Evolutionary conservation across 2,888 invertebrate species (phyloP).

Genomic region (Acanthacorydalis orientalis): DNA sequence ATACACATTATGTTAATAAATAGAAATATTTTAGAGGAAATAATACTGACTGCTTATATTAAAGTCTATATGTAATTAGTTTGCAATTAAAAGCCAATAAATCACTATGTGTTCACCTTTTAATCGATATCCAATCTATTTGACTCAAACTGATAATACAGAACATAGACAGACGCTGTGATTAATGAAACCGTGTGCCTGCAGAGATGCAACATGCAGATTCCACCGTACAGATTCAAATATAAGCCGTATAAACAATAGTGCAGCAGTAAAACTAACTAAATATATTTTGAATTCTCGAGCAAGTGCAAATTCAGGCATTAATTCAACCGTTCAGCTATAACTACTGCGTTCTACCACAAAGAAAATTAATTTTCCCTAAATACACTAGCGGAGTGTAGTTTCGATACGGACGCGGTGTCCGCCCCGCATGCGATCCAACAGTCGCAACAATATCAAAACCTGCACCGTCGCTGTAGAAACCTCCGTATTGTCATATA

Average conservation of each 20-base stretch:
- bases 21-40: too few species aligned
- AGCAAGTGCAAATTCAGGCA: neutral
- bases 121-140: too few species aligned
- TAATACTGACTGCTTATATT: too few species aligned
- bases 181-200: too few species aligned
- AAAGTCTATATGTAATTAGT: too few species aligned
- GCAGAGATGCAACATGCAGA: too few species aligned
- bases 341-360: conserved; percentile 2
- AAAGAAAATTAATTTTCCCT: conserved; percentile 4
- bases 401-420: neutral
- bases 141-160: too few species aligned
- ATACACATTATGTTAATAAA: too few species aligned
- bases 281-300: neutral
- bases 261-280: neutral
- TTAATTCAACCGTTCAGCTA: neutral
- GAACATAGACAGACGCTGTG: too few species aligned
- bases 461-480: neutral
- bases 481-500: conserved; percentile 1
- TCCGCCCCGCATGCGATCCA: neutral
- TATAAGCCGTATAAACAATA: neutral
- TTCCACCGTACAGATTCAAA: neutral
- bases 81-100: too few species aligned
- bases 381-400: conserved; percentile 1
- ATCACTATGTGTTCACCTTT: too few species aligned
- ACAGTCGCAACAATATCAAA: conserved; percentile 1